These are phyloP conservation scores for Drosophila arawakana DNA, from an alignment of 1,140 invertebrate species.

Conservation along the genomic window DNA sequence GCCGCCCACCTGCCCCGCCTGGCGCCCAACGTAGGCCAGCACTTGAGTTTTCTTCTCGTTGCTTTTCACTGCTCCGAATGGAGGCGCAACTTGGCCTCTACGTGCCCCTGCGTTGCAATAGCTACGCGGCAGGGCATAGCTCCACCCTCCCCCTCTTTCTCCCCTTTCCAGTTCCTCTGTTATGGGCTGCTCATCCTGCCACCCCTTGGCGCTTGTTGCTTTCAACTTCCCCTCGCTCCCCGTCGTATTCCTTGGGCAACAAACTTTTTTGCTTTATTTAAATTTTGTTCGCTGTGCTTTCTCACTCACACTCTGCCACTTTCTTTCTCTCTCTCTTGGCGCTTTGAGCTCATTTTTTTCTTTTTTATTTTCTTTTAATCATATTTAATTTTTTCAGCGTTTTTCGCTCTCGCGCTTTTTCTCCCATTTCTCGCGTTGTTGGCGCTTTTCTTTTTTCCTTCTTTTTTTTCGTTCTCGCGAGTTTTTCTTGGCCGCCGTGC, in stretches of 20 bases:
- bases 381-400: constrained; percentile 82
- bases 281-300: constrained; percentile 44
- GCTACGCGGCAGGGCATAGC: constrained; percentile 37
- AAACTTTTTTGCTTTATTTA: constrained; percentile 61
- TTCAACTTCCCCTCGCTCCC: constrained; percentile 50
- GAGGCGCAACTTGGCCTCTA: constrained; percentile 31
- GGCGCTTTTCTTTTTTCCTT: no score
- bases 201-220: constrained; percentile 67
- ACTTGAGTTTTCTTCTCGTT: not conserved
- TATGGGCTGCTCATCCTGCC: constrained; percentile 13
- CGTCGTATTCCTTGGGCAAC: constrained; percentile 60
- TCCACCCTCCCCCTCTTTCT: not conserved
- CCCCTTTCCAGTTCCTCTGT: not conserved
- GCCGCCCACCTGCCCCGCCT: constrained; percentile 13
- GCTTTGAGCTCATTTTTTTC: constrained; percentile 22
- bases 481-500: constrained; percentile 47
- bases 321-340: constrained; percentile 10
- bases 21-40: constrained; percentile 30
- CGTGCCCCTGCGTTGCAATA: constrained; percentile 66
- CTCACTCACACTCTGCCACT: no score
- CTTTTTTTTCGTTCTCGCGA: constrained; percentile 47
- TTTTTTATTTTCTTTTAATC: constrained; percentile 80
- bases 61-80: not conserved
- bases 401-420: constrained; percentile 57
- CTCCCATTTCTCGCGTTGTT: constrained; percentile 27